A percentile compares a stretch with the other conserved stretches of the same genome.
These are phyloP conservation scores for Conchocele bisecta DNA, from an alignment of 2,888 invertebrate species.

Conservation along the genomic window DNA sequence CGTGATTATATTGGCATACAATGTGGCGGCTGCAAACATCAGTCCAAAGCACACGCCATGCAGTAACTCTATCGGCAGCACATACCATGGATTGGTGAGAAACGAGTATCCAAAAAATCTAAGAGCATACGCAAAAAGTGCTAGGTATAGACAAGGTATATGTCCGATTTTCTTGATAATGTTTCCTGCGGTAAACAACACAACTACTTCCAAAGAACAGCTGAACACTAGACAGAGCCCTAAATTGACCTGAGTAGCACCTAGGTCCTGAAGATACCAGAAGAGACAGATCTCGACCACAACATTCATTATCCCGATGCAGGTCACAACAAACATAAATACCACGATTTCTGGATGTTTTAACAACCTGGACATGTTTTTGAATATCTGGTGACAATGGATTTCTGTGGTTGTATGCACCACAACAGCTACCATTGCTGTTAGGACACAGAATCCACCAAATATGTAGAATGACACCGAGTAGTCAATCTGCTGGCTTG, in stretches of 20 bases:
- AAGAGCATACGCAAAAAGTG: conserved; percentile 90
- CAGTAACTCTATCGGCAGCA: conserved; percentile 91
- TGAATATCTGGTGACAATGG: conserved; percentile 84
- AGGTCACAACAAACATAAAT: conserved; percentile 91
- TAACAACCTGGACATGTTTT: conserved; percentile 89
- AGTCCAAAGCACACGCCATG: conserved; percentile 95
- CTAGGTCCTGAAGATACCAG: conserved; percentile 87
- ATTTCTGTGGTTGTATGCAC: conserved; percentile 66
- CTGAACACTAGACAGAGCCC: conserved; percentile 74
- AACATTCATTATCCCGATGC: conserved; percentile 93
- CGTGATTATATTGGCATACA: conserved; percentile 92
- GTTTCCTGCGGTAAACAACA: conserved; percentile 90
- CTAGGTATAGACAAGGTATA: conserved; percentile 91
- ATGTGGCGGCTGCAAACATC: conserved; percentile 96
- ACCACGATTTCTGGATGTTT: conserved; percentile 91
- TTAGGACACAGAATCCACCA: conserved; percentile 88
- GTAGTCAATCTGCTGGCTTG: conserved; percentile 58
- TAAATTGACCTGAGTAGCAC: conserved; percentile 69
- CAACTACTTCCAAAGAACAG: conserved; percentile 71
- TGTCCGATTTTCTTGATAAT: conserved; percentile 90
- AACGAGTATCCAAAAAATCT: conserved; percentile 92
- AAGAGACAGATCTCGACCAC: conserved; percentile 95
- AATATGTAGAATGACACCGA: conserved; percentile 74
- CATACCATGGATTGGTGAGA: conserved; percentile 91
- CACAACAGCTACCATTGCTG: conserved; percentile 87